Evolutionary conservation across 1,140 invertebrate genomes (phyloP).

Genomic region (Eupristina koningsbergeri): DNA sequence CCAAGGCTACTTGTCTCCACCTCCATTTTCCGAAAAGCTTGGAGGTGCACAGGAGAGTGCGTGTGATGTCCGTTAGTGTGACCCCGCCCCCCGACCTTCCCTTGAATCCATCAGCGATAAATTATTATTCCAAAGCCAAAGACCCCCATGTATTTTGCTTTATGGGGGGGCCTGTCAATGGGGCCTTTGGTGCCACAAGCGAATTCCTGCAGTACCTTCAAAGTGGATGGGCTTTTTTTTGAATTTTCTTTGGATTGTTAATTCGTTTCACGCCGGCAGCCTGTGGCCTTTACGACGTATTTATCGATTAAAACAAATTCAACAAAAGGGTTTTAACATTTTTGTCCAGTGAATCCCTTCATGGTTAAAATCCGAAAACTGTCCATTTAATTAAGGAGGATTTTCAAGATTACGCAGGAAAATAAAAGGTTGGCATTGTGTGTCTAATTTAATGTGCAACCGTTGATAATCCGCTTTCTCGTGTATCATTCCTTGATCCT

Average conservation of each 20-base stretch:
- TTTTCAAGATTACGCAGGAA: background rate
- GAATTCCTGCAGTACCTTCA: background rate
- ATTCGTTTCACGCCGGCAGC: background rate
- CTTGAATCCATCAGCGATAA: constrained; percentile 25
- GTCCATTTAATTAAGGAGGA: background rate
- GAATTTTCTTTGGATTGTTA: background rate
- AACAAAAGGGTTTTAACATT: too few species aligned
- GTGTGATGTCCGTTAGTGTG: background rate
- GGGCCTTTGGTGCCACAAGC: background rate
- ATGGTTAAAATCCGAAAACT: background rate
- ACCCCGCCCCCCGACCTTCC: constrained; percentile 13
- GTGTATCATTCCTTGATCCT: background rate
- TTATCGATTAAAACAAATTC: too few species aligned
- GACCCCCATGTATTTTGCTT: background rate
- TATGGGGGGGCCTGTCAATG: constrained; percentile 7
- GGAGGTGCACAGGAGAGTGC: background rate
- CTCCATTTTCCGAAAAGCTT: constrained; percentile 8
- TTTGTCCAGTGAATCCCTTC: too few species aligned
- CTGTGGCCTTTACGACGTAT: background rate
- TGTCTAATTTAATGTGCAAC: background rate
- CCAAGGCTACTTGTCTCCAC: constrained; percentile 17
- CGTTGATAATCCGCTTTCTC: background rate
- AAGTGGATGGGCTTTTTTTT: background rate
- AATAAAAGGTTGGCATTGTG: background rate
- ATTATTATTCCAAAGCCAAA: constrained; percentile 13